phyloP scores from a whole-genome alignment of 2,113 vertebrate genomes.

The Cinclus cinclus region DNA sequence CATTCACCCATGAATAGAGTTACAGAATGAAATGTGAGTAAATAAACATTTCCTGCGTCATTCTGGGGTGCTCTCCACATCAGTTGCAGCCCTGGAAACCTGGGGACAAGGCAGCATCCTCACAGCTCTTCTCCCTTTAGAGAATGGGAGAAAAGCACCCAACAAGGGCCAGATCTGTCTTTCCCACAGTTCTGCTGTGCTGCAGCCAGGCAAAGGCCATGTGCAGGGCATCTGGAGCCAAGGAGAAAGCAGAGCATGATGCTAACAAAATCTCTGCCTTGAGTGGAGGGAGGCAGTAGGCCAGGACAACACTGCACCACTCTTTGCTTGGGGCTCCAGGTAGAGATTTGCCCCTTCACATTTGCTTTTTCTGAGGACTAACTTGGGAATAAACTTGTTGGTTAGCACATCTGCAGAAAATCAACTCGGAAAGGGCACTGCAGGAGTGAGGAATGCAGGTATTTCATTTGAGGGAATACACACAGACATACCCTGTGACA shows the following conservation, averaged over 20 bases:
- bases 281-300: neutral
- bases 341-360: neutral
- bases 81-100: neutral
- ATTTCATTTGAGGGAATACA: neutral
- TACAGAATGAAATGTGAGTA: neutral
- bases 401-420: slow-evolving; percentile 29
- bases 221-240: neutral
- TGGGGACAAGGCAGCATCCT: neutral
- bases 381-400: slow-evolving; percentile 21
- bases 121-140: neutral
- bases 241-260: neutral
- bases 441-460: neutral
- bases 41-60: neutral
- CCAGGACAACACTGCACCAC: fast-evolving
- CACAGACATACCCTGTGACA: neutral
- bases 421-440: neutral
- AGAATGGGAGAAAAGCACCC: neutral
- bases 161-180: neutral
- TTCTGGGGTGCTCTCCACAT: neutral
- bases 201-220: neutral
- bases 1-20: neutral
- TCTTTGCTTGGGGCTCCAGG: neutral
- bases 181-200: neutral
- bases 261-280: neutral
- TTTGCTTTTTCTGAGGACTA: neutral